Conservation (phyloP, 2,113 vertebrate species). For the Centropus bengalensis region DNA sequence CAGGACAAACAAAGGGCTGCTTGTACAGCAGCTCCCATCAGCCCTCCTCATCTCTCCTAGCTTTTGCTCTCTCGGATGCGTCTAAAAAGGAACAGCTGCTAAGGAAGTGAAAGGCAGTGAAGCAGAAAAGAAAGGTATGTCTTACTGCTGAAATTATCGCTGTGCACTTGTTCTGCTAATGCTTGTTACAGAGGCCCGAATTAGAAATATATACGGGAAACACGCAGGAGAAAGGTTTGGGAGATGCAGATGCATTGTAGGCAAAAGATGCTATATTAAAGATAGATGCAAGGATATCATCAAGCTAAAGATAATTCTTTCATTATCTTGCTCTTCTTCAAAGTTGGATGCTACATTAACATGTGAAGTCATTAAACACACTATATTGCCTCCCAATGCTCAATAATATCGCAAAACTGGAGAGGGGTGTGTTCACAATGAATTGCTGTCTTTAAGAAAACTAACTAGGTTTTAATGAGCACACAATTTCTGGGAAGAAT, state of each 20-base stretch:
- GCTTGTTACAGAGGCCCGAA: not conserved
- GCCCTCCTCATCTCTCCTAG: conserved; percentile 25
- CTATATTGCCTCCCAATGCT: not conserved
- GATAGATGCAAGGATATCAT: not conserved
- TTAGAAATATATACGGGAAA: not conserved
- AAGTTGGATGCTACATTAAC: not conserved
- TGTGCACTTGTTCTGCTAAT: not conserved
- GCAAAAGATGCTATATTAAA: not conserved
- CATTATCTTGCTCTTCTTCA: not conserved
- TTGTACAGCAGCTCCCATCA: conserved; percentile 55
- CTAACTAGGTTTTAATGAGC: conserved; percentile 23
- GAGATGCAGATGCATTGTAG: not conserved
- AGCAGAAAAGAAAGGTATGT: conserved; percentile 58
- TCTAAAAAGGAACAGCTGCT: conserved; percentile 56
- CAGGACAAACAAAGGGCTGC: conserved; percentile 65
- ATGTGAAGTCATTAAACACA: not conserved
- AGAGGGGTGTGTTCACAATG: not conserved
- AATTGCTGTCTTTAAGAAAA: conserved; percentile 1
- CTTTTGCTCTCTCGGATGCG: conserved; percentile 23
- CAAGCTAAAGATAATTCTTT: not conserved
- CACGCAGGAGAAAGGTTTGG: not conserved
- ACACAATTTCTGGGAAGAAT: conserved; percentile 65
- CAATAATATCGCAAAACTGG: not conserved
- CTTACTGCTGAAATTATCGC: conserved; percentile 39
- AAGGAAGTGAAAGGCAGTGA: conserved; percentile 21